These are phyloP conservation scores for Cabera pusaria DNA, from an alignment of 2,888 invertebrate species.

Conservation along the genomic window DNA sequence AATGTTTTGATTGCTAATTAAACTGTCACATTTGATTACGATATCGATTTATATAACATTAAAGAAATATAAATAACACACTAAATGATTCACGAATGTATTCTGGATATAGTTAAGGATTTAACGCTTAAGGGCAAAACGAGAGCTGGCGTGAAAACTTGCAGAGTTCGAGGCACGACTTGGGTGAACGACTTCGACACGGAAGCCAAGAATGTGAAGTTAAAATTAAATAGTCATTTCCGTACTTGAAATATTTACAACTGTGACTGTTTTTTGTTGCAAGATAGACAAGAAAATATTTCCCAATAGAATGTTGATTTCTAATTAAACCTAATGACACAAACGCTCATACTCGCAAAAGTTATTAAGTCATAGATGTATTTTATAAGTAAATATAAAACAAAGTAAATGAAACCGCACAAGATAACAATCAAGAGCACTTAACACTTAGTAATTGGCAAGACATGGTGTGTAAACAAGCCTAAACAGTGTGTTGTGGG, in stretches of 20 bases:
- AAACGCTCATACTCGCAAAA: too few species aligned
- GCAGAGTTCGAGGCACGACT: constrained; percentile 2
- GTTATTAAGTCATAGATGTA: too few species aligned
- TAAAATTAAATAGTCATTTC: neutral
- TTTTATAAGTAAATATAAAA: too few species aligned
- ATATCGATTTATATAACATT: constrained; percentile 2
- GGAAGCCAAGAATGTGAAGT: constrained; percentile 8
- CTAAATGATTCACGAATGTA: too few species aligned
- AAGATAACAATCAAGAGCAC: constrained; percentile 27
- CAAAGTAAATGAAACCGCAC: constrained; percentile 12
- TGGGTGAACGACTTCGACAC: constrained; percentile 9
- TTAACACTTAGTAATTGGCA: constrained; percentile 44
- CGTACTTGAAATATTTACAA: too few species aligned
- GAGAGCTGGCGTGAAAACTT: constrained; percentile 1
- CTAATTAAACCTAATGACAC: too few species aligned
- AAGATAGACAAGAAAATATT: too few species aligned
- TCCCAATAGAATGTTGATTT: too few species aligned
- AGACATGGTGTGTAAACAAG: constrained; percentile 44
- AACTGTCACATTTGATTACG: neutral
- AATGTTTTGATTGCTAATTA: constrained; percentile 35
- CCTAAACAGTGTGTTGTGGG: constrained; percentile 43
- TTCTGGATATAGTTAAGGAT: too few species aligned
- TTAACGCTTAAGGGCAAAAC: neutral
- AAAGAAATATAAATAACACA: too few species aligned
- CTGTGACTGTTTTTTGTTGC: too few species aligned